Conservation (phyloP, 1,140 invertebrate species). For the Dinoponera quadriceps region DNA sequence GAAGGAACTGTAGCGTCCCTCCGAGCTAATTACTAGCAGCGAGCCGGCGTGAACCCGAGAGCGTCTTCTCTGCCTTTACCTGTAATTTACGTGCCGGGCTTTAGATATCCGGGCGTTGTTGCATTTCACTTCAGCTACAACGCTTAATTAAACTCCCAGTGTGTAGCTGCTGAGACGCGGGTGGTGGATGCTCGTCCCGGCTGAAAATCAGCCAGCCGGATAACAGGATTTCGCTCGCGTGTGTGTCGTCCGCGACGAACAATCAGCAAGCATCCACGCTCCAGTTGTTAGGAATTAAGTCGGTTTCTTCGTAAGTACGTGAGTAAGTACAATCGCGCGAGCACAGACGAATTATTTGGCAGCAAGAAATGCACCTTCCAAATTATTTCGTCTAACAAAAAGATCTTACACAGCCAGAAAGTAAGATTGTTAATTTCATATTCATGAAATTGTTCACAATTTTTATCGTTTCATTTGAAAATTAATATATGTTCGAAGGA, state of each 20-base stretch:
- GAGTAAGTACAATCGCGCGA: background rate
- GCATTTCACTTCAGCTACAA: conserved; percentile 76
- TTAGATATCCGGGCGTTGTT: conserved; percentile 75
- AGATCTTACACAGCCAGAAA: no score
- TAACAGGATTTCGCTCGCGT: conserved; percentile 58
- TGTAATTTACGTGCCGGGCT: conserved; percentile 81
- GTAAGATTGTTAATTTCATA: background rate
- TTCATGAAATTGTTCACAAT: background rate
- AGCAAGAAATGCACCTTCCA: background rate
- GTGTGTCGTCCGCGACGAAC: conserved; percentile 53
- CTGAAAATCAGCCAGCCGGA: conserved; percentile 65
- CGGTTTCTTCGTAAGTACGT: conserved; percentile 31
- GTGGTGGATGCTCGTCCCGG: conserved; percentile 62
- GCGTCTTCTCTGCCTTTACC: conserved; percentile 77
- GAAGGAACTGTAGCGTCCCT: conserved; percentile 76
- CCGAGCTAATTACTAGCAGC: conserved; percentile 80
- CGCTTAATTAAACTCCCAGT: conserved; percentile 78
- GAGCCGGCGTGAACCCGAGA: conserved; percentile 63
- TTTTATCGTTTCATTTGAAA: background rate
- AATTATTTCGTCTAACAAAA: no score
- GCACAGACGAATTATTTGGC: conserved; percentile 8
- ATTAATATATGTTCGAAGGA: no score
- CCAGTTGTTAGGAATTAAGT: conserved; percentile 49
- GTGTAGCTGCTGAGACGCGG: conserved; percentile 67
- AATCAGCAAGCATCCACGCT: conserved; percentile 51